Evolutionary conservation across 2,888 invertebrate species (phyloP), one percentile per base, ranked within the genome.

Genomic region (Lysandra bellargus): DNA sequence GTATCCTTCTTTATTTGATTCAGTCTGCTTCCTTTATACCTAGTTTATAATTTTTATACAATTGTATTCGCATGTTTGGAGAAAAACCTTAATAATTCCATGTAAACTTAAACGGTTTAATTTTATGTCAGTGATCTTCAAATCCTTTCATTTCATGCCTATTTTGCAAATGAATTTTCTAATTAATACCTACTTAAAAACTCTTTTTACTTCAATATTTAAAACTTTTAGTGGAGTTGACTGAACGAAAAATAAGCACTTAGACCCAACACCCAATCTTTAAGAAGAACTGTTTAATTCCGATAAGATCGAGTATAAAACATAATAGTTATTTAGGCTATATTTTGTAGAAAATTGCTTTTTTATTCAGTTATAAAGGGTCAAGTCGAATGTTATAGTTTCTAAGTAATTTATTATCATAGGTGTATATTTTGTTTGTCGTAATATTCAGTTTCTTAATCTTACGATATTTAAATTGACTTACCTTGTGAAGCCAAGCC

Each of bases 331-430:
- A 69, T 69, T 69, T 57, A 57, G 69, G 33, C 69, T 69, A 30
- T 17, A 37, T 69, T 69, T 69, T 17, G 69, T 14, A 33, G 30
- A 69, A 69, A 33, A 69, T 17, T 69, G 33, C 33, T 14, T 69
- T 69, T 69, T 69, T 69, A 69, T 69, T 69, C 69, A 37, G 14
- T 69, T 33, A 33, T 33, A 30, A 30, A 14, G 69, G 69, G 69
- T 14, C 64, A 64, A 23, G 44, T 44, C 44, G 9, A 44, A 49
- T 49, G 49, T 49, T 49, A 12, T 49, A 44, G 9, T 12, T 49
- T 49, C 9, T 49, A 9, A 44, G 9, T 44, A 44, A 9, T 23
- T 53, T 53, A 53, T 14, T 9, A 44, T 44, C 9, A 14, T 12
- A 53, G 53, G 53, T 53, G 14, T 57, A 23, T 23, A 61, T n/a